A percentile compares a stretch with the other conserved stretches of the same genome.
phyloP scores from a whole-genome alignment of 2,888 invertebrate species.

The Sarcophaga subvicina region DNA sequence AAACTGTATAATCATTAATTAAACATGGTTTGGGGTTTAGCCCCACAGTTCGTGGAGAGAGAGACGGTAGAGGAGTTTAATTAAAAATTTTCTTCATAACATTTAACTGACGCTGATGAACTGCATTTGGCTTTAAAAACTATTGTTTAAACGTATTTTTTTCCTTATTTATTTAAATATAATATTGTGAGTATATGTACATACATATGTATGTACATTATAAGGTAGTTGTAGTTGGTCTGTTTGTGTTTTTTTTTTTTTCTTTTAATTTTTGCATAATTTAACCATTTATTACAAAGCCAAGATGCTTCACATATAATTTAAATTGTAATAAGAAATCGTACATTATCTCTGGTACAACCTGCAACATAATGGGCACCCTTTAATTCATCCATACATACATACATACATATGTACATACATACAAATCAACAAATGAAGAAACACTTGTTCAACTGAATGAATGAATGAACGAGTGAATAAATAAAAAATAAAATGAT shows the following conservation, averaged over 20 bases:
- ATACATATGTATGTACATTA: neutral
- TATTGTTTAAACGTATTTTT: conserved; percentile 36
- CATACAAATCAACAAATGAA: conserved; percentile 31
- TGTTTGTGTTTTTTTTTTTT: neutral
- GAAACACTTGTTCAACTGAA: conserved; percentile 23
- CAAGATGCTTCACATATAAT: conserved; percentile 74
- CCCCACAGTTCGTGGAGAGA: conserved; percentile 33
- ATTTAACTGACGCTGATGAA: conserved; percentile 28
- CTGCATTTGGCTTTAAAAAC: conserved; percentile 27
- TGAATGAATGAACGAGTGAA: conserved; percentile 51
- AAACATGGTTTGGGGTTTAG: neutral
- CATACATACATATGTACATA: no score
- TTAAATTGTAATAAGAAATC: conserved; percentile 75
- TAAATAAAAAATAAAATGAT: conserved; percentile 78
- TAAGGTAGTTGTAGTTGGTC: neutral
- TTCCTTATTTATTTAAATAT: conserved; percentile 8
- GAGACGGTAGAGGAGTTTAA: conserved; percentile 48
- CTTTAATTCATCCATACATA: conserved; percentile 41
- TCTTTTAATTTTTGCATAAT: conserved; percentile 77
- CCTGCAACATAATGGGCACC: conserved; percentile 62
- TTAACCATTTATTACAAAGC: conserved; percentile 79
- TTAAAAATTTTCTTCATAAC: conserved; percentile 53
- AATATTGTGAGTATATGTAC: neutral
- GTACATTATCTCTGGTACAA: conserved; percentile 44
- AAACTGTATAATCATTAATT: conserved; percentile 63